Percentiles rank a stretch among this genome's conserved stretches.
Evolutionary conservation across 2,113 vertebrate genomes (phyloP).

Genomic region (Falcunculus frontatus): DNA sequence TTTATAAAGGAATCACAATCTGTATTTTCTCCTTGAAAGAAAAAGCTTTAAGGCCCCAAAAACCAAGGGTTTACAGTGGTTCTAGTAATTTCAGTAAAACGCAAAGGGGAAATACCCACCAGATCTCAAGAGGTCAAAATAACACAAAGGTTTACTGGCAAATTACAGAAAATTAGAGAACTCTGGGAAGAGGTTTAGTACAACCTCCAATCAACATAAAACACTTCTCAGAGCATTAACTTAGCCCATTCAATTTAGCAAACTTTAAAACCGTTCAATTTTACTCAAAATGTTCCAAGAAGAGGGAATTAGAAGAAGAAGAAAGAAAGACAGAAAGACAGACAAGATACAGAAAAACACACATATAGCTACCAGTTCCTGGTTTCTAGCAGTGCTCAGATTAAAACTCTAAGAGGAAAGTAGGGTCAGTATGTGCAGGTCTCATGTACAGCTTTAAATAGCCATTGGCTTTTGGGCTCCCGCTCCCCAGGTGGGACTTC

Average conservation of each 20-base stretch:
- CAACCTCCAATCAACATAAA: not conserved
- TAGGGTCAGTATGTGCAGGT: too few species aligned
- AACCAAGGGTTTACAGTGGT: not conserved
- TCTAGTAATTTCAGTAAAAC: not conserved
- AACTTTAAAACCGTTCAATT: not conserved
- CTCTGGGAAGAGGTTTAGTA: not conserved
- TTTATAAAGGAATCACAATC: not conserved
- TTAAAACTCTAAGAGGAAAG: not conserved
- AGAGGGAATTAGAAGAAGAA: not conserved
- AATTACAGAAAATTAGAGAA: not conserved
- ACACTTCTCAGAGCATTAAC: not conserved
- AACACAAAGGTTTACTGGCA: not conserved
- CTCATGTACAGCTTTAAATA: not conserved
- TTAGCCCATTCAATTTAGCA: not conserved
- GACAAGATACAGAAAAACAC: not conserved
- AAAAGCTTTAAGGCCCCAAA: not conserved
- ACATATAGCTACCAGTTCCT: not conserved
- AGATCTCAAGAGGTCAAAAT: not conserved
- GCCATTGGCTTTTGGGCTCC: not conserved
- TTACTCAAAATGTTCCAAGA: not conserved
- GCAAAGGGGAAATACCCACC: not conserved
- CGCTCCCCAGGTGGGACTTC: rapidly evolving
- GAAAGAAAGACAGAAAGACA: too few species aligned
- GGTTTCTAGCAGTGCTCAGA: not conserved
- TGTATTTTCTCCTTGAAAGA: not conserved